These are phyloP conservation scores for Polymixis lichenea DNA, from an alignment of 2,888 invertebrate genomes.

Conservation along the genomic window DNA sequence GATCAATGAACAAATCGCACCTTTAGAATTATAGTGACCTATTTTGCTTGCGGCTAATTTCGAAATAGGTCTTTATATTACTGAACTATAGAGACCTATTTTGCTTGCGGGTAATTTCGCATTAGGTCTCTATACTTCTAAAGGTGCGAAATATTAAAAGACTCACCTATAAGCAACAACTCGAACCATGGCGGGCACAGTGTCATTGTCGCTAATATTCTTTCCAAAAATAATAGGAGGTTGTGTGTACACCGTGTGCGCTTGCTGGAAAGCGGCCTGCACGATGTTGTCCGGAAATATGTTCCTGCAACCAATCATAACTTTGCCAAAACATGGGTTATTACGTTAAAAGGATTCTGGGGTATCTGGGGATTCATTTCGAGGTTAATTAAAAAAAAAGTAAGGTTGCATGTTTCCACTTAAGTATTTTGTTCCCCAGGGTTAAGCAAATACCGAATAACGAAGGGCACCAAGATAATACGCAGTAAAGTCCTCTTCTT, in stretches of 20 bases:
- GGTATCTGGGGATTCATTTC: neutral
- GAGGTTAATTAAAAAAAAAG: neutral
- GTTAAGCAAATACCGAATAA: no score
- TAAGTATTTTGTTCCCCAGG: neutral
- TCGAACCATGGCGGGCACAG: conserved; percentile 79
- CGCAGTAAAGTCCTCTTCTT: rapidly evolving
- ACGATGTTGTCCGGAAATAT: conserved; percentile 98
- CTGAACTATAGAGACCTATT: no score
- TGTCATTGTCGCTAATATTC: conserved; percentile 90
- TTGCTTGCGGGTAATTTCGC: no score
- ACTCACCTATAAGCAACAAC: conserved; percentile 85
- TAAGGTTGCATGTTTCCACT: neutral
- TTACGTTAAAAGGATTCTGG: conserved; percentile 10
- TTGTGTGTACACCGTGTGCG: conserved; percentile 93
- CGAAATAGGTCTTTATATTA: no score
- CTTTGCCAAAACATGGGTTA: neutral
- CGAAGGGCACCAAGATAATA: neutral
- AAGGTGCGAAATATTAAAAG: no score
- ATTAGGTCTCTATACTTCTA: no score
- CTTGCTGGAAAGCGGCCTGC: conserved; percentile 97
- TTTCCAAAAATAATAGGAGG: conserved; percentile 87
- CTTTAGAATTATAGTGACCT: no score
- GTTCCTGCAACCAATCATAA: conserved; percentile 91
- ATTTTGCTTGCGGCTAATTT: no score
- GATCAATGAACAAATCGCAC: no score